These are phyloP conservation scores for Mormyrus iriodes DNA, from an alignment of 2,113 vertebrate species.

Conservation along the genomic window DNA sequence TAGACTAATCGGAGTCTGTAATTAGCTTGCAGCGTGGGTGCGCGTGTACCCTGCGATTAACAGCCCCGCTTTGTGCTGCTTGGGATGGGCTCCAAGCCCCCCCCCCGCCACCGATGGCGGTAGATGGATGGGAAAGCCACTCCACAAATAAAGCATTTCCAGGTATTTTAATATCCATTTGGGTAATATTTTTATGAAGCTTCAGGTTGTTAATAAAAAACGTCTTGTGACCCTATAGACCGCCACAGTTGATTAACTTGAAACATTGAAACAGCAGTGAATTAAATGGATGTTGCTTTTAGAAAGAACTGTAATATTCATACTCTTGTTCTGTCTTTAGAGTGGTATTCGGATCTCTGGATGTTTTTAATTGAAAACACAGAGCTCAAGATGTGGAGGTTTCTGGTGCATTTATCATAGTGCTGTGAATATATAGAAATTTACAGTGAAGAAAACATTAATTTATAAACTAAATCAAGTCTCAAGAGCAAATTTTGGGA, in stretches of 20 bases:
- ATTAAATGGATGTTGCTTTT: background rate
- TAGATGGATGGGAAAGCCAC: background rate
- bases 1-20: background rate
- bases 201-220: background rate
- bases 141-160: background rate
- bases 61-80: background rate
- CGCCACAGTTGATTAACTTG: background rate
- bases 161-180: background rate
- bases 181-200: background rate
- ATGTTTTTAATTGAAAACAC: background rate
- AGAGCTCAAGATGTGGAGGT: background rate
- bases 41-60: background rate
- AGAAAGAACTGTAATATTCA: conserved; percentile 1
- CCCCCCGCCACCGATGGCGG: background rate
- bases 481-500: background rate
- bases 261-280: background rate
- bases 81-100: background rate
- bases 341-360: background rate
- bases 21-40: background rate
- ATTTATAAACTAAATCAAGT: background rate
- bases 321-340: background rate
- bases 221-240: background rate
- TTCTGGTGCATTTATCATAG: background rate
- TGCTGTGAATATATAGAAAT: background rate
- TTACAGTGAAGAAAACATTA: background rate